Conservation (phyloP, 2,113 vertebrate species). For the Leuciscus idus region DNA sequence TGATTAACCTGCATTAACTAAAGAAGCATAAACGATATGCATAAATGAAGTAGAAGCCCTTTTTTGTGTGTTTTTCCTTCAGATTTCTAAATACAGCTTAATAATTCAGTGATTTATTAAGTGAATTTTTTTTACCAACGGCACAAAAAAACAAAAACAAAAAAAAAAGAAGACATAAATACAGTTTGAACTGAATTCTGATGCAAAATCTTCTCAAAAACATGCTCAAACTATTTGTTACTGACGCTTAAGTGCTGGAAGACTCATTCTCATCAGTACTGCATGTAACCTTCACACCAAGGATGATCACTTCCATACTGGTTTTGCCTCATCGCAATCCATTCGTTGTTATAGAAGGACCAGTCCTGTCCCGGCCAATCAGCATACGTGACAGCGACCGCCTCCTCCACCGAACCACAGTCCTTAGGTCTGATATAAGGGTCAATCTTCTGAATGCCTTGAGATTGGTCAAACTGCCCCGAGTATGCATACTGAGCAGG, state of each 20-base stretch:
- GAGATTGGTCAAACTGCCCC: slow-evolving; percentile 4
- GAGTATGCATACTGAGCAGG: neutral
- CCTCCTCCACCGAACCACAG: neutral
- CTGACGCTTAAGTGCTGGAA: neutral
- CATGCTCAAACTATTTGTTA: neutral
- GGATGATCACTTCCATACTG: neutral
- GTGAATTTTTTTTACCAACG: neutral
- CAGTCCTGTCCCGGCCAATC: slow-evolving; percentile 8
- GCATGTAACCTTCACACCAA: neutral
- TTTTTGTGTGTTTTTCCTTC: neutral
- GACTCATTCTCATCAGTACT: neutral
- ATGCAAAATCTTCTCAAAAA: neutral
- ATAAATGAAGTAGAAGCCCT: neutral
- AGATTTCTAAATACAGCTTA: neutral
- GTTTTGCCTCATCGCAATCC: slow-evolving; percentile 13
- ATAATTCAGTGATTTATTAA: neutral
- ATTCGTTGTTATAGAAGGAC: neutral
- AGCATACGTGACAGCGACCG: neutral
- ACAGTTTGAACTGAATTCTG: neutral
- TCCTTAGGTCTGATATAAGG: neutral
- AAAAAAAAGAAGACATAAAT: too few relatives aligned
- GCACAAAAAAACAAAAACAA: neutral
- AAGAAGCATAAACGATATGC: neutral
- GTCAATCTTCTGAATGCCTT: neutral
- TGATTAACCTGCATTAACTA: neutral